These are phyloP conservation scores for Drosophila littoralis DNA, from an alignment of 1,140 invertebrate species.

Conservation along the genomic window DNA sequence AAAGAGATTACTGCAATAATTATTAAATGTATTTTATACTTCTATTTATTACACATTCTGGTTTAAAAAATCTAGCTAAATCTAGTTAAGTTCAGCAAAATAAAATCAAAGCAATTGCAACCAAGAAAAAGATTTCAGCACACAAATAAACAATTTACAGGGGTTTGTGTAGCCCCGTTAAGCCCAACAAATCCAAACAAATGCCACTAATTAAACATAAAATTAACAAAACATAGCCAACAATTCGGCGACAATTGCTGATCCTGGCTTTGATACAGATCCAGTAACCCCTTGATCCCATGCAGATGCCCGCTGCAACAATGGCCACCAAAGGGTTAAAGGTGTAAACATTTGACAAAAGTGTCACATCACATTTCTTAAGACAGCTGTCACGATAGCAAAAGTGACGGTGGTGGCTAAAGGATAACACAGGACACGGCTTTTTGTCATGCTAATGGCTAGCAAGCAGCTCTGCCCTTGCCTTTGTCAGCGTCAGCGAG, in stretches of 20 bases:
- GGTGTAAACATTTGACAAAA: constrained; percentile 84
- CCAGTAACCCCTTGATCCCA: constrained; percentile 42
- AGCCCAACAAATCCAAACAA: constrained; percentile 67
- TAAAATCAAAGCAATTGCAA: too few relatives aligned
- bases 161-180: not conserved
- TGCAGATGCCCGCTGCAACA: constrained; percentile 49
- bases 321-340: constrained; percentile 77
- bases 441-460: constrained; percentile 68
- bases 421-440: constrained; percentile 42
- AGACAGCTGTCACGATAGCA: constrained; percentile 55
- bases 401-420: constrained; percentile 18
- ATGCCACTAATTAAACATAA: constrained; percentile 76
- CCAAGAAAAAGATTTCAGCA: too few relatives aligned
- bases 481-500: too few relatives aligned
- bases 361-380: constrained; percentile 69
- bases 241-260: constrained; percentile 62
- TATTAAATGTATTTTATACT: too few relatives aligned
- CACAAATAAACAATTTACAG: too few relatives aligned
- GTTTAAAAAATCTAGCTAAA: too few relatives aligned
- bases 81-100: too few relatives aligned
- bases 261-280: constrained; percentile 14
- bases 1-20: too few relatives aligned
- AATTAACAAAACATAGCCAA: constrained; percentile 68
- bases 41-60: too few relatives aligned
- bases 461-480: not conserved